Percentiles rank a stretch among this genome's conserved stretches.
These are phyloP conservation scores for Himalopsyche kuldschensis DNA, from an alignment of 2,888 invertebrate genomes.

Conservation along the genomic window DNA sequence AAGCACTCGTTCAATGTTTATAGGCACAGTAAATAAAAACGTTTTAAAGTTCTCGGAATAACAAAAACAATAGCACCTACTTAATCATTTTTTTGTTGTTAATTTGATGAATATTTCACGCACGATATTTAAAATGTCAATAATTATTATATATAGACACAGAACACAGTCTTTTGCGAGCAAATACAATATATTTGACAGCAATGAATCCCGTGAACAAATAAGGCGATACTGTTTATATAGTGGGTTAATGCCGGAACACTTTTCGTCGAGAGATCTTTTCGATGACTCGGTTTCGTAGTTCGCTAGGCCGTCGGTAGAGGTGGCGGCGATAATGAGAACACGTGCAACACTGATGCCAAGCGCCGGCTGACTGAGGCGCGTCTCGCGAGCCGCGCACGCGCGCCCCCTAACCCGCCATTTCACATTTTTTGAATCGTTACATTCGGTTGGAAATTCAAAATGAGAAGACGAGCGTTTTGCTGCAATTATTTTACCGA, in stretches of 20 bases:
- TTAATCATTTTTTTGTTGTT: background rate
- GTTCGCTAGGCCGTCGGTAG: background rate
- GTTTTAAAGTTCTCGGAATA: background rate
- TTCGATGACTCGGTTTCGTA: background rate
- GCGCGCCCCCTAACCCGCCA: slow-evolving; percentile 27
- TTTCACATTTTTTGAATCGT: slow-evolving; percentile 29
- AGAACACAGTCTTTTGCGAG: background rate
- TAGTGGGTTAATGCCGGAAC: background rate
- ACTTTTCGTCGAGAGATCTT: background rate
- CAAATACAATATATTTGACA: background rate
- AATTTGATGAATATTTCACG: background rate
- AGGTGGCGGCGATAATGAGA: background rate
- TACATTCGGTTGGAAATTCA: slow-evolving; percentile 27
- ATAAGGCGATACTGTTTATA: background rate
- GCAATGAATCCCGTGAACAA: background rate
- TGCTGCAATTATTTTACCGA: background rate
- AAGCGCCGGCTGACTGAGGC: slow-evolving; percentile 26
- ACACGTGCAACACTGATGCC: slow-evolving; percentile 20
- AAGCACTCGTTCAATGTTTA: background rate
- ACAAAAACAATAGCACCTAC: background rate
- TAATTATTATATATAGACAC: background rate
- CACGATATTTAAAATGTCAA: slow-evolving; percentile 1
- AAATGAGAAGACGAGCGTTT: background rate
- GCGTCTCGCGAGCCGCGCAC: slow-evolving; percentile 20
- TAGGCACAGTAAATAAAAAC: background rate